Percentiles rank a stretch among this genome's conserved stretches.
These are phyloP conservation scores for Drosophila suboccidentalis DNA, from an alignment of 2,888 invertebrate species.

Conservation along the genomic window DNA sequence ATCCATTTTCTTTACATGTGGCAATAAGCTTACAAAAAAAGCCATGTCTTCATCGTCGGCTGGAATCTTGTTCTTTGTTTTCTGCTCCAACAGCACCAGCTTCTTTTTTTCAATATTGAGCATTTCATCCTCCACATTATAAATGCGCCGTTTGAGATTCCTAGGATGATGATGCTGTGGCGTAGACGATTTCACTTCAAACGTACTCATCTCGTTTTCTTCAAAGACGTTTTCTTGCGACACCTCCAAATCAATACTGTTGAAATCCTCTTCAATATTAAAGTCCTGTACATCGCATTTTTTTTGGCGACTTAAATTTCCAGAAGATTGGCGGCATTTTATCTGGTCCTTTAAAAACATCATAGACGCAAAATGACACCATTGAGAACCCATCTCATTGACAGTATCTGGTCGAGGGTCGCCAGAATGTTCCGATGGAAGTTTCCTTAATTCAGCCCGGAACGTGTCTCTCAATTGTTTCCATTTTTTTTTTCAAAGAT, in stretches of 20 bases:
- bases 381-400: conserved; percentile 7
- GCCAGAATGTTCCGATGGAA: conserved; percentile 32
- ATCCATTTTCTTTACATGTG: neutral
- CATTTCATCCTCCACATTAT: conserved; percentile 4
- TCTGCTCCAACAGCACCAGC: neutral
- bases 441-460: conserved; percentile 34
- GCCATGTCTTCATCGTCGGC: conserved; percentile 1
- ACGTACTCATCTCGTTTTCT: neutral
- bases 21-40: neutral
- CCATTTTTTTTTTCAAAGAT: conserved; percentile 39
- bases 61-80: conserved; percentile 1
- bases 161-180: neutral
- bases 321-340: conserved; percentile 4
- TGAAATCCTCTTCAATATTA: neutral
- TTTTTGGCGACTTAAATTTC: conserved; percentile 3
- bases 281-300: neutral
- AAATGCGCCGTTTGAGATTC: conserved; percentile 4
- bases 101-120: conserved; percentile 11
- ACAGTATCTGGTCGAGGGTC: conserved; percentile 16
- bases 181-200: neutral
- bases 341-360: conserved; percentile 7
- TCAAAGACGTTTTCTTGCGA: neutral
- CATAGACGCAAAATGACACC: neutral
- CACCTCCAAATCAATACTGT: neutral
- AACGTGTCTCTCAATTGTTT: conserved; percentile 36